Base-by-base conservation (phyloP, 1,140 invertebrate genomes). In the Lanistes nyassanus region DNA sequence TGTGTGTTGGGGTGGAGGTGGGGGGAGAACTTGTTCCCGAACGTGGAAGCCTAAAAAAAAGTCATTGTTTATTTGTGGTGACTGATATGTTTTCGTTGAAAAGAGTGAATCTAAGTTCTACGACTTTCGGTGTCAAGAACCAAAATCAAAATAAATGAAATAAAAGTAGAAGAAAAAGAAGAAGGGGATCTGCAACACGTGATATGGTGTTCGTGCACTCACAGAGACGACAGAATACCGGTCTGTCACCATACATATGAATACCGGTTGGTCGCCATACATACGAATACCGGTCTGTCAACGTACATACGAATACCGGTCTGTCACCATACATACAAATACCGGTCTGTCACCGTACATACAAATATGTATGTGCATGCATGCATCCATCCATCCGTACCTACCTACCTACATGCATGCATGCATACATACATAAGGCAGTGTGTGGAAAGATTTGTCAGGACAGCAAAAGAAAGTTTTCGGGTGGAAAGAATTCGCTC, bases 1-100 rank as follows among this genome's bases (percentile, higher is more conserved):
- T 60, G 56, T 60, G 56, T 60, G 56, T 60, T 23, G n/a, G 56
- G n/a, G 56, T 60, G 56, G n/a, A 29, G n/a, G 7, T 60, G 56
- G n/a, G 56, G n/a, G 56, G n/a, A 29, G n/a, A 29, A 26, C 7
- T 60, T 60, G 56, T 23, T 23, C 31, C 23, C 23, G 56, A 26
- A 29, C 56, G 56, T 60, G 56, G n/a, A 29, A 26, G 56, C 31
- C 23, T 60, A 6, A 26, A 6, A 26, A 29, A 26, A 29, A 26
- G 56, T 60, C 23, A 26, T 23, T 60, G 56, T 60, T 23, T 60
- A 29, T 60, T 23, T 60, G 56, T 60, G 56, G n/a, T 23, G 7
- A 29, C n/a, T n/a, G n/a, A n/a, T n/a, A n/a, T n/a, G n/a, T n/a
- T n/a, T n/a, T n/a, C n/a, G n/a, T n/a, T n/a, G n/a, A n/a, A n/a